Evolutionary conservation across 2,888 invertebrate genomes (phyloP).

Genomic region (Tenthredo mesomela): DNA sequence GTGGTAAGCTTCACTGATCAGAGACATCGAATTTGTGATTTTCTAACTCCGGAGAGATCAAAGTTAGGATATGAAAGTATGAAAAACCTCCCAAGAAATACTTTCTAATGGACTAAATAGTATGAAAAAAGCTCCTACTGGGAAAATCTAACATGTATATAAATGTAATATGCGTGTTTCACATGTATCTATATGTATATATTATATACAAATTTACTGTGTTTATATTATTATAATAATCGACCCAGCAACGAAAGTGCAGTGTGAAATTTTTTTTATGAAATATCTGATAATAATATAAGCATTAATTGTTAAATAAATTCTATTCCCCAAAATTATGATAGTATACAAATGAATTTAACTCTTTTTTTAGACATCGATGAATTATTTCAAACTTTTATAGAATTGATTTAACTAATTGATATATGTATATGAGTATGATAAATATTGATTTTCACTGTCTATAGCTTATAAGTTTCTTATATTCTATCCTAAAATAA

Average conservation of each 20-base stretch:
- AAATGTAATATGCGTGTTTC: slow-evolving; percentile 18
- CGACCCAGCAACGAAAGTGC: slow-evolving; percentile 6
- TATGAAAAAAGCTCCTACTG: slow-evolving; percentile 15
- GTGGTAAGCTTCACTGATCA: background rate
- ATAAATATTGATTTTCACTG: background rate
- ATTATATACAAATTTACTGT: slow-evolving; percentile 13
- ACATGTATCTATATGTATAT: slow-evolving; percentile 14
- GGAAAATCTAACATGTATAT: slow-evolving; percentile 11
- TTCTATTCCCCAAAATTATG: background rate
- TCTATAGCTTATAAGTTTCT: slow-evolving; percentile 9
- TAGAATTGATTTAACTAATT: slow-evolving; percentile 23
- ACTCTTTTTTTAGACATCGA: background rate
- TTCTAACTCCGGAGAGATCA: background rate
- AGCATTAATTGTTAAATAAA: slow-evolving; percentile 36
- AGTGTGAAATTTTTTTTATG: background rate
- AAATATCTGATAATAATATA: slow-evolving; percentile 1
- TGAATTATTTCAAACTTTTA: background rate
- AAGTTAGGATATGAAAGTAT: background rate
- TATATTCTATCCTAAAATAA: slow-evolving; percentile 26
- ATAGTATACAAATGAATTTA: background rate
- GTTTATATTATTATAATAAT: slow-evolving; percentile 9
- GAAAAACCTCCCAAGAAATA: slow-evolving; percentile 7
- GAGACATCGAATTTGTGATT: background rate
- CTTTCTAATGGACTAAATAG: background rate
- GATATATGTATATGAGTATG: background rate